Evolutionary conservation across 2,888 invertebrate species (phyloP).

Genomic region (Apotomis capreana): DNA sequence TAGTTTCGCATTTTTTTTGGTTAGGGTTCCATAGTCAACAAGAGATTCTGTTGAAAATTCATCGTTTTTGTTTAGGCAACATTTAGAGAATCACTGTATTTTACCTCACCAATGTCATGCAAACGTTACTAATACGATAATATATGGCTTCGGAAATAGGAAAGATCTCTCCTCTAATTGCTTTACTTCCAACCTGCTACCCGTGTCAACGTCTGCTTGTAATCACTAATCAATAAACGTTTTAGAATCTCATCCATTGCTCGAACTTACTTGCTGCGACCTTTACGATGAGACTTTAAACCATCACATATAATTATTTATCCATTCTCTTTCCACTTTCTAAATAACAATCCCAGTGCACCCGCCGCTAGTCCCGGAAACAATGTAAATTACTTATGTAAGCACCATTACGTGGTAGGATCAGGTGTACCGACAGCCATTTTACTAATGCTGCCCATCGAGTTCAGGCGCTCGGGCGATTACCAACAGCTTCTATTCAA

Average conservation of each 20-base stretch:
- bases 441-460: conserved; percentile 49
- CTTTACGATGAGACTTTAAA: conserved; percentile 19
- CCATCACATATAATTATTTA: conserved; percentile 47
- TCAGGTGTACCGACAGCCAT: conserved; percentile 58
- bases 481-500: conserved; percentile 47
- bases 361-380: conserved; percentile 59
- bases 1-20: not conserved
- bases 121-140: no score
- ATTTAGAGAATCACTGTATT: no score
- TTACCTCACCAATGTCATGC: no score
- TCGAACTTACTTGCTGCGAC: not conserved
- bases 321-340: conserved; percentile 57
- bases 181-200: no score
- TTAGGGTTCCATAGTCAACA: no score
- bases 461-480: conserved; percentile 48
- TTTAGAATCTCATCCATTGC: not conserved
- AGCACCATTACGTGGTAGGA: conserved; percentile 56
- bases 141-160: no score
- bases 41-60: no score
- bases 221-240: not conserved
- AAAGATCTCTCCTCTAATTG: no score
- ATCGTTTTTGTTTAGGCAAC: no score
- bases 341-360: conserved; percentile 49
- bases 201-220: no score
- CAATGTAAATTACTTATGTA: conserved; percentile 63